Evolutionary conservation across 2,888 invertebrate species (phyloP), one percentile per base, ranked within the genome.

Genomic region (Ophion ellenae): DNA sequence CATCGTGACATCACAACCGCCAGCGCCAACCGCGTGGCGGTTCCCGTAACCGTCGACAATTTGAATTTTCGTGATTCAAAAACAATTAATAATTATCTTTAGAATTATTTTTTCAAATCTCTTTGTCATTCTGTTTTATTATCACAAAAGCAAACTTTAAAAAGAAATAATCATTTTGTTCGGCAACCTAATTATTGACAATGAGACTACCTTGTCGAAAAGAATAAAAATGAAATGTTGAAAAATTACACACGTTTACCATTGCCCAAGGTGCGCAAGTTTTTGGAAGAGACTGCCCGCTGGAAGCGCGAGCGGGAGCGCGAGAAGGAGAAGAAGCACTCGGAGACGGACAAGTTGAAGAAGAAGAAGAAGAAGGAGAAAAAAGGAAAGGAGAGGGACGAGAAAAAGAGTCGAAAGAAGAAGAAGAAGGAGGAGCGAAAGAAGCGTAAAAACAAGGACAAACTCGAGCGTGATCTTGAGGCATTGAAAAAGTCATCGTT

Each of bases 281-380:
- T 98, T 93, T 95, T 98, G 82, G 97, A 97, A 91, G 97, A 98
- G 90, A 97, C 97, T 0, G 96, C 96, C 47, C 96, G 97, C 91
- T 97, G 97, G 94, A 96, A 96, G 93, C 95, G 96, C 93, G 97
- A 97, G 93, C 96, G 96, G 90, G 97, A 97, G 93, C 96, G 96
- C 90, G 96, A 96, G 93, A 96, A 96, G 83, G 96, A 97, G 93
- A 96, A 97, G 93, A 96, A 96, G 94, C 86, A 86, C 74, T 73
- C 86, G 11, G 96, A 97, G 89, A 96, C 96, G 87, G 96, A 96
- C 87, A 95, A 95, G 87, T 96, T 96, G 86, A 95, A 96, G 86
- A 91, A 92, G 91, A 96, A 96, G 93, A 96, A 96, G 94, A 97
- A 97, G 94, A 97, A 97, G 93, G 96, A 96, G 93, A 96, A 97